Conservation (phyloP, 1,140 invertebrate genomes). For the Muscidifurax raptorellus region DNA sequence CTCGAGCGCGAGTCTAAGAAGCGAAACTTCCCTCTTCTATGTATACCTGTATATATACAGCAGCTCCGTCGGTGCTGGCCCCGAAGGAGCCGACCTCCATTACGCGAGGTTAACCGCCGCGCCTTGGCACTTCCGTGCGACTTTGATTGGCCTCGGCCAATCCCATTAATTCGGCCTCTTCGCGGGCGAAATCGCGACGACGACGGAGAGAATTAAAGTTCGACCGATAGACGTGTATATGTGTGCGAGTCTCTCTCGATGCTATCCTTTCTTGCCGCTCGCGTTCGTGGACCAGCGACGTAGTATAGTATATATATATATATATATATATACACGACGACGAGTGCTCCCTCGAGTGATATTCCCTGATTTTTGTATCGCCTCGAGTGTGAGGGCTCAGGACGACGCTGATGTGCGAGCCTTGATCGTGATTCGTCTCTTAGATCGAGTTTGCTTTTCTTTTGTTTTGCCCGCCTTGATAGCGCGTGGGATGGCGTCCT, state of each 20-base stretch:
- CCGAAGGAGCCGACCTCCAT: conserved; percentile 71
- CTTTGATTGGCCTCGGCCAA: conserved; percentile 71
- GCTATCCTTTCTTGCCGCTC: conserved; percentile 2
- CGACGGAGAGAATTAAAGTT: conserved; percentile 52
- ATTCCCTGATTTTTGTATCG: conserved; percentile 55
- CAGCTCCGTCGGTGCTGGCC: conserved; percentile 46
- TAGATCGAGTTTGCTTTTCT: background rate
- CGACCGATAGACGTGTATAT: conserved; percentile 14
- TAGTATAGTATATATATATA: too few relatives aligned
- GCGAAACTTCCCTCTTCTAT: background rate
- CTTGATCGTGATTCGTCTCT: conserved; percentile 11
- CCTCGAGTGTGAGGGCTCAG: background rate
- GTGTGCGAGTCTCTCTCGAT: background rate
- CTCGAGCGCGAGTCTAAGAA: conserved; percentile 4
- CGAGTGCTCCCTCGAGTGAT: conserved; percentile 55
- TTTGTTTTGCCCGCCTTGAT: background rate
- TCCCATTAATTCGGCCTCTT: conserved; percentile 67
- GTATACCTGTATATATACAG: background rate
- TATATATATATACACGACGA: conserved; percentile 26
- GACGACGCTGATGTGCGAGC: conserved; percentile 9
- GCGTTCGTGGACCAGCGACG: conserved; percentile 25
- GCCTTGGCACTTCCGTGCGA: conserved; percentile 68
- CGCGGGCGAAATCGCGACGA: conserved; percentile 19
- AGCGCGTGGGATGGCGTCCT: background rate
- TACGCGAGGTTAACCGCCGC: conserved; percentile 72